Evolutionary conservation across 2,113 vertebrate genomes (phyloP).

Genomic region (Haliaeetus leucogaster): DNA sequence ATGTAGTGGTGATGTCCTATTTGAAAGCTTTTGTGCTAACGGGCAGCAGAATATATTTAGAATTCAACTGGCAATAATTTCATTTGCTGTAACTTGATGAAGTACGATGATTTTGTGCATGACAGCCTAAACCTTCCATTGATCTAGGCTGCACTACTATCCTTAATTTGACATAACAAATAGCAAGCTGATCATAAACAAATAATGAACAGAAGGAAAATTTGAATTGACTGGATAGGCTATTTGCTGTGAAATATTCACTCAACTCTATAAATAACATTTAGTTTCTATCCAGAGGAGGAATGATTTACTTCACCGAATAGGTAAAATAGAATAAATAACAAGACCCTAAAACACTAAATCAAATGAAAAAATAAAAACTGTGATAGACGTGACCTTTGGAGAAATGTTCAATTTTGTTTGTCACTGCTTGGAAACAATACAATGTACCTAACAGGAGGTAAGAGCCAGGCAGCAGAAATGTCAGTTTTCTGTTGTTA

Average conservation of each 20-base stretch:
- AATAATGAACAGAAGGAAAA: slow-evolving; percentile 14
- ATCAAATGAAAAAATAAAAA: slow-evolving; percentile 65
- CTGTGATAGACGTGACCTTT: slow-evolving; percentile 69
- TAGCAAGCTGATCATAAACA: slow-evolving; percentile 38
- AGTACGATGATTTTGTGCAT: neutral
- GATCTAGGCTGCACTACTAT: neutral
- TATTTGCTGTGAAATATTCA: slow-evolving; percentile 27
- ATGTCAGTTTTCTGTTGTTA: neutral
- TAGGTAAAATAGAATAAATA: slow-evolving; percentile 35
- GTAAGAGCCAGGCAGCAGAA: slow-evolving; percentile 12
- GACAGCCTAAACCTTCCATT: neutral
- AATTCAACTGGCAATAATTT: neutral
- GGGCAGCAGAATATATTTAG: neutral
- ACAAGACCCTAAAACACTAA: slow-evolving; percentile 27
- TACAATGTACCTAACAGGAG: neutral
- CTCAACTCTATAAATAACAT: slow-evolving; percentile 12
- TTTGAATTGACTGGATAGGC: neutral
- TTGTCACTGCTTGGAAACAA: slow-evolving; percentile 54
- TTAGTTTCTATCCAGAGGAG: neutral
- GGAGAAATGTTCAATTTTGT: slow-evolving; percentile 56
- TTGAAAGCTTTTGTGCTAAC: neutral
- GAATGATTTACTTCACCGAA: neutral
- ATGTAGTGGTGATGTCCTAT: neutral
- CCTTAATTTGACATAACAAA: slow-evolving; percentile 28
- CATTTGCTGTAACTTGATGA: neutral